Base-by-base conservation (phyloP, 2,113 vertebrate species). In the Burhinus oedicnemus region DNA sequence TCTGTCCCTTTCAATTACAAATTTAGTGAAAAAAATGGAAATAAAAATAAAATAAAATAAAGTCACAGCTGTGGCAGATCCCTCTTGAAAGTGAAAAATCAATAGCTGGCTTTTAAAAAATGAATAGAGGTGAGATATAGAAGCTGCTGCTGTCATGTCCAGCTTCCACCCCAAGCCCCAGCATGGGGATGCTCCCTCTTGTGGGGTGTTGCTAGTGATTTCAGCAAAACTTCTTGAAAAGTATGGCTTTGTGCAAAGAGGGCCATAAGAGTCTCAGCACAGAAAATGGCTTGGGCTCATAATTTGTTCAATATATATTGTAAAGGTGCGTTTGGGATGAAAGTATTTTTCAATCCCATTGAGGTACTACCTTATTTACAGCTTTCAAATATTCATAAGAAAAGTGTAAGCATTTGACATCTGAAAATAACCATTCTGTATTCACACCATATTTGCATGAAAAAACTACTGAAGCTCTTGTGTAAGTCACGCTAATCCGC, bases 121-220 rank as follows among this genome's bases (percentile, higher is more conserved):
- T 15, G 5, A 72, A 49, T 15, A 49, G 17, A 61, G 15, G 9
- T 27, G 49, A 72, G 36, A 58, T 9, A 40, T 0, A 80, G 60
- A 81, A 58, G 27, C 22, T 80, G 57, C 23, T 2, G 5, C 44
- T 81, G 23, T 21, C 14, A 21, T 6, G n/a, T 23, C 34, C 68
- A 52, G 17, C 36, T 44, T 83, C 72, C 9, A 40, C 6, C 16
- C 45, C 52, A 57, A 92, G 22, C 32, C 36, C 36, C 86, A 61
- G 40, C 2, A 1, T 2, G 6, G 20, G 34, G 64, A 47, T 18
- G 19, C 29, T 49, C 7, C 1, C 22, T 64, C 6, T 4, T 21
- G 16, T 11, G n/a, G n/a, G 29, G 26, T 2, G 3, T 5, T 78
- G 52, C 11, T 12, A 52, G 15, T 13, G 29, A 61, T 40, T 80